Conservation (phyloP, 2,888 invertebrate species). For the Agrochola macilenta region DNA sequence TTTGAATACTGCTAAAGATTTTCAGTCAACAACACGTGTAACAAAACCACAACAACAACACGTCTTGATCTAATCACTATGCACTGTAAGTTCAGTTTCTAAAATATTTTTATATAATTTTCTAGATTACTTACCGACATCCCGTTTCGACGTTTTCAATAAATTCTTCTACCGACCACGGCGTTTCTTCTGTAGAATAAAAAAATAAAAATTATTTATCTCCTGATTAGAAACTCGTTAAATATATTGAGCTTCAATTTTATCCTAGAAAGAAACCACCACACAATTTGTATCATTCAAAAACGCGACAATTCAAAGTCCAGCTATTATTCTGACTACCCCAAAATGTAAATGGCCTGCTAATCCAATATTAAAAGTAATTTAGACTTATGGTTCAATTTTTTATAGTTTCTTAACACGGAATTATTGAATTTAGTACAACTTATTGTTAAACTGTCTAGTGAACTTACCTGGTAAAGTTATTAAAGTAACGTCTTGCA, state of each 20-base stretch:
- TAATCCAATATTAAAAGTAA: not conserved
- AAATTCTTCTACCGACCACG: conserved; percentile 97
- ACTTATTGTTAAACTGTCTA: not conserved
- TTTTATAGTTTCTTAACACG: too few relatives aligned
- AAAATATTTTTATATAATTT: not conserved
- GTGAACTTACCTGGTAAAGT: conserved; percentile 92
- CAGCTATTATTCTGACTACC: not conserved
- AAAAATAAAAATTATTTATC: not conserved
- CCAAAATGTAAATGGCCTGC: not conserved
- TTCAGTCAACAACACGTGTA: not conserved
- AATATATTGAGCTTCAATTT: not conserved
- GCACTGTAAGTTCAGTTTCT: not conserved
- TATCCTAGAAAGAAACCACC: not conserved
- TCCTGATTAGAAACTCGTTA: not conserved
- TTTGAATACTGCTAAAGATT: too few relatives aligned
- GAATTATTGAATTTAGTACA: not conserved
- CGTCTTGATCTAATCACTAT: not conserved
- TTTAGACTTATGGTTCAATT: not conserved
- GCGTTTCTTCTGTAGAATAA: conserved; percentile 91
- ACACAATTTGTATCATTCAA: not conserved
- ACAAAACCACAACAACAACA: not conserved
- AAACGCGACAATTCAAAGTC: not conserved
- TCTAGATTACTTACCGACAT: conserved; percentile 90
- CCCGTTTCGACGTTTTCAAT: conserved; percentile 95
- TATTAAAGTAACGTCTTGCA: conserved; percentile 96